Conservation (phyloP, 2,888 invertebrate species). For the Lycophotia porphyrea region DNA sequence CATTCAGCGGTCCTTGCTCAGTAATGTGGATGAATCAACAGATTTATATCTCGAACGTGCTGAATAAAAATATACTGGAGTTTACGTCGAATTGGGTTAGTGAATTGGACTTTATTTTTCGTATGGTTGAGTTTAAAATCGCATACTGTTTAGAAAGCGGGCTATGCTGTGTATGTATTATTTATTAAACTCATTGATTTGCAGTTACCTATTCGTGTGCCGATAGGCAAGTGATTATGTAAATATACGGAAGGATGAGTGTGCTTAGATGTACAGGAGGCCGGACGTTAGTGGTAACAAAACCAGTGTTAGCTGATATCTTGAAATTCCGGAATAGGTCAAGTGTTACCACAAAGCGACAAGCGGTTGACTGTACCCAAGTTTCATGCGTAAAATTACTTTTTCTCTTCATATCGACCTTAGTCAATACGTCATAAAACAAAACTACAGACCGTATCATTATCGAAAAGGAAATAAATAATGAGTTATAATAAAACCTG, state of each 20-base stretch:
- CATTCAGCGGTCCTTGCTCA: slow-evolving; percentile 54
- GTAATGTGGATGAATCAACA: slow-evolving; percentile 69
- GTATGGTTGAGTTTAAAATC: background rate
- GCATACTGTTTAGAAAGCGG: background rate
- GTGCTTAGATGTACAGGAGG: background rate
- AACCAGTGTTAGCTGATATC: background rate
- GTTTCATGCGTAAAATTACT: background rate
- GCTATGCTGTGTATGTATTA: background rate
- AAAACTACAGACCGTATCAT: slow-evolving; percentile 2
- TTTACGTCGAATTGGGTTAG: slow-evolving; percentile 63
- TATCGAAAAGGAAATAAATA: slow-evolving; percentile 9
- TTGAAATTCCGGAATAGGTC: background rate
- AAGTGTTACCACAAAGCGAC: background rate
- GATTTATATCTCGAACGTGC: slow-evolving; percentile 61
- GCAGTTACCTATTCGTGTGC: background rate
- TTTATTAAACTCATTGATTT: slow-evolving; percentile 1
- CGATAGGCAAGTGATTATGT: slow-evolving; percentile 6
- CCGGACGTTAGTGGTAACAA: background rate
- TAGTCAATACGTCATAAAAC: slow-evolving; percentile 23
- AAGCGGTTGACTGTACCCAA: background rate
- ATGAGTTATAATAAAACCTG: slow-evolving; percentile 11
- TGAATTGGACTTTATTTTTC: slow-evolving; percentile 26
- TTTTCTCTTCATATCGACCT: background rate
- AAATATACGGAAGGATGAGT: background rate
- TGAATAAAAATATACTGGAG: slow-evolving; percentile 64